A percentile compares a stretch with the other conserved stretches of the same genome.
These are phyloP conservation scores for Hirundo rustica DNA, from an alignment of 2,797 vertebrate genomes.

Conservation along the genomic window DNA sequence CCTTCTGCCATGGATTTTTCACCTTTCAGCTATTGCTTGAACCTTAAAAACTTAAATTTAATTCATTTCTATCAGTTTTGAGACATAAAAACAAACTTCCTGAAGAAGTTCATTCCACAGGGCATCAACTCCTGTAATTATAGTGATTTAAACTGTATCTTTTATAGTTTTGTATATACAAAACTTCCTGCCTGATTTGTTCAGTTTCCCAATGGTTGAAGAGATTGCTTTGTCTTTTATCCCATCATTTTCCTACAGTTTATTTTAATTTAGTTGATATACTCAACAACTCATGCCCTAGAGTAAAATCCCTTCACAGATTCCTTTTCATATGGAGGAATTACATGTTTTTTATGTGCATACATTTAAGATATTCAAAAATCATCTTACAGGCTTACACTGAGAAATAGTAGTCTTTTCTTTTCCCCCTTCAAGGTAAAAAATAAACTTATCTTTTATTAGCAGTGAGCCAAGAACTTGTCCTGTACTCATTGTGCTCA, in stretches of 20 bases:
- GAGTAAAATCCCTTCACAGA: neutral
- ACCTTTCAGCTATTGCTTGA: neutral
- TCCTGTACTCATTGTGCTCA: conserved; percentile 22
- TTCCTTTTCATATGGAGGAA: neutral
- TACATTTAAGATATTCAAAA: neutral
- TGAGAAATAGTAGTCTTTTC: neutral
- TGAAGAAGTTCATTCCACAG: neutral
- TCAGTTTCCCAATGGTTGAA: neutral
- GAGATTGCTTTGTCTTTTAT: neutral
- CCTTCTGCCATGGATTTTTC: neutral
- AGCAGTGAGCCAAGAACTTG: conserved; percentile 57
- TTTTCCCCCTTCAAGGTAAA: conserved; percentile 39
- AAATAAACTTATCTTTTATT: conserved; percentile 35
- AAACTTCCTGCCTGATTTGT: neutral
- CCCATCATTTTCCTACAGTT: neutral
- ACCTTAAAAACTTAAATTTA: neutral
- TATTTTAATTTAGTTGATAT: neutral
- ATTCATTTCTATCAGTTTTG: neutral
- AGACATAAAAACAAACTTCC: neutral
- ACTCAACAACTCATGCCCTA: neutral
- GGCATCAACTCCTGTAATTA: neutral
- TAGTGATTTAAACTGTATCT: neutral
- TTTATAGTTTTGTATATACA: neutral
- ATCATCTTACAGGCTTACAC: neutral
- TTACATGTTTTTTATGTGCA: neutral